Percentiles rank a stretch among this genome's conserved stretches.
Conservation (phyloP, 2,888 invertebrate species). For the Leucozona laternaria region DNA sequence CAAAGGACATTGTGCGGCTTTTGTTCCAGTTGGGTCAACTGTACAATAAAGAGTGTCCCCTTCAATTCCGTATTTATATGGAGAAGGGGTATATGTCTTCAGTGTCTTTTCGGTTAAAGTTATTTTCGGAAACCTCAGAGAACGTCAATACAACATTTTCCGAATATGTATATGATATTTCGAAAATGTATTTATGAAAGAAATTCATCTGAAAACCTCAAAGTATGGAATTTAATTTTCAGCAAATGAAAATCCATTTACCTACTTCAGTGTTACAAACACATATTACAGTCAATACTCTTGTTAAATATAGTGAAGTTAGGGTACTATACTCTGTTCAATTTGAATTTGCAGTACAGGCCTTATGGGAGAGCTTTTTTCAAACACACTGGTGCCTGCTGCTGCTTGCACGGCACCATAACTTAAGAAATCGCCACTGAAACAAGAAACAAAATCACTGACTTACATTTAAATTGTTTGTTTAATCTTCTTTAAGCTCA, state of each 20-base stretch:
- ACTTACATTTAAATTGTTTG: too few species aligned
- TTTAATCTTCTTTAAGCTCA: too few species aligned
- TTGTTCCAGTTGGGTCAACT: conserved; percentile 32
- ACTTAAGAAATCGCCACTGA: too few species aligned
- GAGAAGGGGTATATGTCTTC: not conserved
- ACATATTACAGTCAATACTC: too few species aligned
- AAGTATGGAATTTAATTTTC: not conserved
- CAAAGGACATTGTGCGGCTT: conserved; percentile 44
- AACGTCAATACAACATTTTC: not conserved
- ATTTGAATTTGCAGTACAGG: too few species aligned
- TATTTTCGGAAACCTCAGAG: not conserved
- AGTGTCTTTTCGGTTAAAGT: not conserved
- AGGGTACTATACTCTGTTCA: too few species aligned
- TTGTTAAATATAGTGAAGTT: too few species aligned
- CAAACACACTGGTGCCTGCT: too few species aligned
- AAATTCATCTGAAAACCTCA: not conserved
- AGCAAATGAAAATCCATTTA: not conserved
- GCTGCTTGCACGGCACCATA: too few species aligned
- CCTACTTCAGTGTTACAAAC: too few species aligned
- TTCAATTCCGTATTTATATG: not conserved
- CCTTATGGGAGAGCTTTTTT: too few species aligned
- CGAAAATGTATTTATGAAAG: not conserved
- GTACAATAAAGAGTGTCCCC: not conserved
- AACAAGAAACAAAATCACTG: too few species aligned
- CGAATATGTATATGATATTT: not conserved